Conservation (phyloP, 2,888 invertebrate species). For the Salpingus planirostris region DNA sequence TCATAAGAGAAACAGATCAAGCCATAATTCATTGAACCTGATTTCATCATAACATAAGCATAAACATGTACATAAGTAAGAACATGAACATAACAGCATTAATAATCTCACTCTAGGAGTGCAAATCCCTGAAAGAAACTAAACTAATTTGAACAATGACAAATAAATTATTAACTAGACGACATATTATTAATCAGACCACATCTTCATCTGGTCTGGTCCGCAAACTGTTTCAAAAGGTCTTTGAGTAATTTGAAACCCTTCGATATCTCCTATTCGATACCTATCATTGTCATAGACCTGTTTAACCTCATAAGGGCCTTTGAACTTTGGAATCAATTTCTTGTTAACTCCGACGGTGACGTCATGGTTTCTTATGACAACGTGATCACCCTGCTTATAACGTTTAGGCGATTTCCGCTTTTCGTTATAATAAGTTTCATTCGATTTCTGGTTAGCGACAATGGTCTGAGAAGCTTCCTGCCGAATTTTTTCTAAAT, state of each 20-base stretch:
- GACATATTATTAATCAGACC: no score
- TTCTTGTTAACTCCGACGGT: slow-evolving; percentile 18
- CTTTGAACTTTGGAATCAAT: slow-evolving; percentile 18
- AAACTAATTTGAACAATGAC: no score
- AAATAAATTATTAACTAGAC: no score
- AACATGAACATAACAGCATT: no score
- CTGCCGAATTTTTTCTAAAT: not conserved
- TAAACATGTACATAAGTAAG: no score
- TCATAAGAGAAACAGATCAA: no score
- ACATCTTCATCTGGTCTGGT: not conserved
- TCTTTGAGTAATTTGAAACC: slow-evolving; percentile 3
- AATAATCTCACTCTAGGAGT: no score
- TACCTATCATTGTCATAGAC: slow-evolving; percentile 21
- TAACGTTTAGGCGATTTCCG: slow-evolving; percentile 1
- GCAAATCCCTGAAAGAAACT: no score
- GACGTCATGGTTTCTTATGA: slow-evolving; percentile 16
- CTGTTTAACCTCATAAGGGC: slow-evolving; percentile 18
- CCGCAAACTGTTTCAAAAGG: slow-evolving; percentile 1
- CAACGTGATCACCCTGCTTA: slow-evolving; percentile 3
- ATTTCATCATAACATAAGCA: no score
- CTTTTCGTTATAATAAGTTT: slow-evolving; percentile 1
- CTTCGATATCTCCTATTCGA: slow-evolving; percentile 4
- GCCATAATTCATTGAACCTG: no score
- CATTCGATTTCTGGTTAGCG: not conserved
- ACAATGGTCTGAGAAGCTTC: not conserved